Evolutionary conservation across 2,888 invertebrate species (phyloP).

Genomic region (Lingula anatina): DNA sequence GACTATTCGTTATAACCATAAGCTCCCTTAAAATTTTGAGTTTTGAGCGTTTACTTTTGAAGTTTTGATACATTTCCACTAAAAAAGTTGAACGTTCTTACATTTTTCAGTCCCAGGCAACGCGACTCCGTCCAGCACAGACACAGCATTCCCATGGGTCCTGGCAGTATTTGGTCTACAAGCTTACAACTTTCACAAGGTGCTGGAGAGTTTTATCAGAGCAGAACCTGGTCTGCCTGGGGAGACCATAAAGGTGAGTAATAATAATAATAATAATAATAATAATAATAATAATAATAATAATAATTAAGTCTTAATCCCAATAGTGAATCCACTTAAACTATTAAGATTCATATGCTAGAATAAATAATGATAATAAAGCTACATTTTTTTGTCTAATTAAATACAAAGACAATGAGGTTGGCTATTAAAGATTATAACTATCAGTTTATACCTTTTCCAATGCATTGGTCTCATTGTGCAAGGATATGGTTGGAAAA

Average conservation of each 20-base stretch:
- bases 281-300: not conserved
- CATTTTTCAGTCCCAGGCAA: no score
- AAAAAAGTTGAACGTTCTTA: no score
- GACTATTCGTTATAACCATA: no score
- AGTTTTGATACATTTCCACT: no score
- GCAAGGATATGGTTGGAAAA: no score
- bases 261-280: conserved; percentile 23
- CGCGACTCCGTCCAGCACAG: not conserved
- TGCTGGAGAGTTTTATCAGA: conserved; percentile 41
- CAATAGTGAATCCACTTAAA: not conserved
- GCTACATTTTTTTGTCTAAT: not conserved
- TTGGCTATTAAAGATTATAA: no score
- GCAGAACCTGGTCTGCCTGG: conserved; percentile 37
- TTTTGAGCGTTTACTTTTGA: no score
- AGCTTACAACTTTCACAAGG: conserved; percentile 44
- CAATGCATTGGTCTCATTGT: no score
- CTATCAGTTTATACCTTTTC: no score
- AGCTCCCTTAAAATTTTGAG: no score
- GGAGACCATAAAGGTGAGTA: conserved; percentile 35
- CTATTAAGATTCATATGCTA: not conserved
- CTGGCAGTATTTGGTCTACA: conserved; percentile 30
- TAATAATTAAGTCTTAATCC: not conserved
- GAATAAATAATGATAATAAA: not conserved
- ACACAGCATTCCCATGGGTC: conserved; percentile 44
- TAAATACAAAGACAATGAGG: no score